Conservation (phyloP, 2,797 vertebrate species). For the Manis crassicaudata region DNA sequence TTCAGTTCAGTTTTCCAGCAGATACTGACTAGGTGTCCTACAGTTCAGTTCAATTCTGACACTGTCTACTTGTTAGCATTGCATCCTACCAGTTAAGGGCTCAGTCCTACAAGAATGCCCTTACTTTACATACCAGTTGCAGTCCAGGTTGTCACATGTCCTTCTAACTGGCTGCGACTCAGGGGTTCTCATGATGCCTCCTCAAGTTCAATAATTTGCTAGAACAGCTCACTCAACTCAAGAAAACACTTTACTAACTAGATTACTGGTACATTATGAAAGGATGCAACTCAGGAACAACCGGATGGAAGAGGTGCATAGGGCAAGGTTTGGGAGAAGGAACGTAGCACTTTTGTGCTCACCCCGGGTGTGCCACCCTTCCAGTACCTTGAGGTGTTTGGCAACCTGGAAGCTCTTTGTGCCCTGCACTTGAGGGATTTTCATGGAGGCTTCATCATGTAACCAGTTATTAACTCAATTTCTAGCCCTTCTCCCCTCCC, state of each 20-base stretch:
- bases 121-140: neutral
- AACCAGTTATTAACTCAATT: neutral
- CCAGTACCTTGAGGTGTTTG: neutral
- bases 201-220: neutral
- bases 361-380: neutral
- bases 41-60: neutral
- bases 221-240: neutral
- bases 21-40: neutral
- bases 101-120: neutral
- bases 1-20: neutral
- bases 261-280: neutral
- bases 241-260: neutral
- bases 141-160: neutral
- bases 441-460: neutral
- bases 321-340: neutral
- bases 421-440: neutral
- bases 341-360: neutral
- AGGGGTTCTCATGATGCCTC: neutral
- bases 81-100: neutral
- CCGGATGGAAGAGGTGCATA: neutral
- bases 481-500: neutral
- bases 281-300: neutral
- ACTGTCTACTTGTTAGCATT: neutral
- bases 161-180: neutral
- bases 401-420: neutral